Base-by-base conservation (phyloP, 2,797 vertebrate species). In the Heterohyrax brucei region DNA sequence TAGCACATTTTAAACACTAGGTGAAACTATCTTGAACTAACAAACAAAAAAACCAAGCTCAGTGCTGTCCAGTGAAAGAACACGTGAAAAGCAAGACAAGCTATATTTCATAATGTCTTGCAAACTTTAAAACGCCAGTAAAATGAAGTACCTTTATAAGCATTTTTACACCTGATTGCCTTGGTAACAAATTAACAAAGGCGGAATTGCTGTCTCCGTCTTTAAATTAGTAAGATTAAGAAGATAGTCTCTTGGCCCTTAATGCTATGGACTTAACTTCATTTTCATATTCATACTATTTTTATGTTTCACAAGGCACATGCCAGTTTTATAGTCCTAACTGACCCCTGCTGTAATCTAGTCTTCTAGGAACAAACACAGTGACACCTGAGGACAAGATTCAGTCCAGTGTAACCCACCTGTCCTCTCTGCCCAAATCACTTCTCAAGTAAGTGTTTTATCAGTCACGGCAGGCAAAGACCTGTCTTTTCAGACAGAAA, bases 131-230 rank as follows among this genome's bases (percentile, higher is more conserved):
- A n/a, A 89, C 19, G 59, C n/a, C 56, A 68, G 64, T 68, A 78
- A 85, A 77, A 1, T 61, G 24, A 89, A 77, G 14, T 56, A 61
- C 1, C 62, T 77, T 28, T 39, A 39, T 13, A 72, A 83, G 77
- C 44, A 66, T 70, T 19, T 88, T 87, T 62, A 30, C 9, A 59
- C 2, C 9, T 33, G 48, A 84, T 28, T 84, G 24, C 78, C 87
- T 84, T 28, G 9, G 59, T 48, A 66, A 82, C 33, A 94, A 81
- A 77, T 77, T 83, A 53, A 94, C 75, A 86, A 75, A 90, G 62
- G 59, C 44, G 56, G 91, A 82, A 85, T 4, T 46, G 22, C 13
- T 81, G 66, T 96, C 26, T 33, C 26, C 48, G 66, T 73, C 59
- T 88, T 90, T 70, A 79, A 79, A 10, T 68, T 28, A 33, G 89